These are phyloP conservation scores for Prietella phreatophila DNA, from an alignment of 2,113 vertebrate genomes.

Conservation along the genomic window DNA sequence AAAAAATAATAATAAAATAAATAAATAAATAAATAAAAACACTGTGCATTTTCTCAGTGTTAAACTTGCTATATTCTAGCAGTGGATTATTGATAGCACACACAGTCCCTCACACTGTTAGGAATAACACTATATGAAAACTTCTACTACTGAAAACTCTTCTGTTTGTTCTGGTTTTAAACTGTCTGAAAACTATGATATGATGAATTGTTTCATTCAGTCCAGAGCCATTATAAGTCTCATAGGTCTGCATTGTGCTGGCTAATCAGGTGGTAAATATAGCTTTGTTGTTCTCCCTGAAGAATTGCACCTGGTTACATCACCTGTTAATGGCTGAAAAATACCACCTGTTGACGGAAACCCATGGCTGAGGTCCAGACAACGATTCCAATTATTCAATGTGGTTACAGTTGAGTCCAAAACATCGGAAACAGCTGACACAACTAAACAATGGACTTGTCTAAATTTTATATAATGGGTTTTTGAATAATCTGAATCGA, in stretches of 20 bases:
- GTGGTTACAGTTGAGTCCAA: not conserved
- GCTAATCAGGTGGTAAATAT: slow-evolving; percentile 48
- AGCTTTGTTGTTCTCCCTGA: slow-evolving; percentile 35
- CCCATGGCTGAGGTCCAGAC: slow-evolving; percentile 39
- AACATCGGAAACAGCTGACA: slow-evolving; percentile 2
- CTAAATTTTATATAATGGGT: slow-evolving; percentile 9
- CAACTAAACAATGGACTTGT: slow-evolving; percentile 13
- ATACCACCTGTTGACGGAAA: slow-evolving; percentile 45
- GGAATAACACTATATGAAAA: not conserved
- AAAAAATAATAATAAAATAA: not conserved
- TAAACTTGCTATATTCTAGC: not conserved
- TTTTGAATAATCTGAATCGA: slow-evolving; percentile 1
- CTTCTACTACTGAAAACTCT: not conserved
- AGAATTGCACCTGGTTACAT: slow-evolving; percentile 47
- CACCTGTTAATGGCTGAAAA: slow-evolving; percentile 49
- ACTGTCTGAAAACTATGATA: not conserved
- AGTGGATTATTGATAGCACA: not conserved
- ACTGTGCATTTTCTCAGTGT: not conserved
- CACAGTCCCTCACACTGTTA: not conserved
- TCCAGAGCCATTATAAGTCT: slow-evolving; percentile 1
- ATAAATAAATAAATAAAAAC: too few species aligned
- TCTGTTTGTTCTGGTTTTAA: not conserved
- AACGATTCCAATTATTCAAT: slow-evolving; percentile 29
- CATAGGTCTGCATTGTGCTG: slow-evolving; percentile 34
- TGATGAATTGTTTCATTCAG: slow-evolving; percentile 5